Conservation (phyloP, 2,888 invertebrate species). For the Leptodirus hochenwartii region DNA sequence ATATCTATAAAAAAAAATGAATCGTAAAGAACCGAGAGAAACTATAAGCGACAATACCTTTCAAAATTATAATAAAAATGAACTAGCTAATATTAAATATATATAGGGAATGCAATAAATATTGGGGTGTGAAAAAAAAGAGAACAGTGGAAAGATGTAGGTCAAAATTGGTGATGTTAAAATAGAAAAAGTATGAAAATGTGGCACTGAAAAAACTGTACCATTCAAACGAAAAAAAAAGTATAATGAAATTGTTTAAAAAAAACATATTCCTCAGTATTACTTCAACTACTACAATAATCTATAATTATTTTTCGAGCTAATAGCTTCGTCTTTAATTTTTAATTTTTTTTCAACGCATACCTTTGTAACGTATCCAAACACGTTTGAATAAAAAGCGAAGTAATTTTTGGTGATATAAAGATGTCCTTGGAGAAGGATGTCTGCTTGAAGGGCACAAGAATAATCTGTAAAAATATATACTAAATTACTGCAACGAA, state of each 20-base stretch:
- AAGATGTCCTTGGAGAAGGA: slow-evolving; percentile 79
- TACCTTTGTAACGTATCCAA: slow-evolving; percentile 87
- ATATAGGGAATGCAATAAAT: too few species aligned
- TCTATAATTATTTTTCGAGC: slow-evolving; percentile 4
- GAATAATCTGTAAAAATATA: slow-evolving; percentile 70
- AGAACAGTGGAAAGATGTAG: neutral
- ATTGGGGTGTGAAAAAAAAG: too few species aligned
- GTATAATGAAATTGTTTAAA: neutral
- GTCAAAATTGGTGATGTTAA: too few species aligned
- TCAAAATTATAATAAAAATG: neutral
- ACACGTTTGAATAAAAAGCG: slow-evolving; percentile 91
- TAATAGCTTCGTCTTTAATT: too few species aligned
- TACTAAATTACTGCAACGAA: too few species aligned
- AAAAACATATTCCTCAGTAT: neutral
- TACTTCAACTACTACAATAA: slow-evolving; percentile 2
- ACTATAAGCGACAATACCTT: neutral
- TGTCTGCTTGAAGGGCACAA: slow-evolving; percentile 82
- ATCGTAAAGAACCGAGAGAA: too few species aligned
- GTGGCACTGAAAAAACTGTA: too few species aligned
- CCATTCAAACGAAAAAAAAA: too few species aligned
- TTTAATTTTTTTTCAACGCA: slow-evolving; percentile 4
- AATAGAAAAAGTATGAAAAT: too few species aligned
- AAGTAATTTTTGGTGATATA: slow-evolving; percentile 91
- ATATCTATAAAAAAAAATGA: slow-evolving; percentile 37
- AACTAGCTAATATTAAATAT: slow-evolving; percentile 1